phyloP scores from a whole-genome alignment of 1,140 invertebrate species.

The Drosophila funebris region DNA sequence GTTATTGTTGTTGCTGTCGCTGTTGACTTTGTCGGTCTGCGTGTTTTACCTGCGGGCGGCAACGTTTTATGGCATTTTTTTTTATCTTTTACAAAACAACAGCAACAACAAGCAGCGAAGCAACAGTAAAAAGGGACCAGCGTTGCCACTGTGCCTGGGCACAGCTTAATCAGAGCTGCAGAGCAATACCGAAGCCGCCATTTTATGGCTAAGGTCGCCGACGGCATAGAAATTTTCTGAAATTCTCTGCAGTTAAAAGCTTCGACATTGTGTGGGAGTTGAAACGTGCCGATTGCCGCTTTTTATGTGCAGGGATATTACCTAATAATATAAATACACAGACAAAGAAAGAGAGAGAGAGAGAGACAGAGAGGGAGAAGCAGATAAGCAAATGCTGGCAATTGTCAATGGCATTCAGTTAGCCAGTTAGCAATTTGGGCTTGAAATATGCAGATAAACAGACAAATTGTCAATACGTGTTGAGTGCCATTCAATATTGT shows the following conservation, averaged over 20 bases:
- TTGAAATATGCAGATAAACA: background rate
- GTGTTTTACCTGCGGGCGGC: slow-evolving; percentile 66
- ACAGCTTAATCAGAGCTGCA: slow-evolving; percentile 42
- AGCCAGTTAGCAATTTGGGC: background rate
- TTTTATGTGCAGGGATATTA: slow-evolving; percentile 29
- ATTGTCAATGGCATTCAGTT: slow-evolving; percentile 43
- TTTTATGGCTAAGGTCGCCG: slow-evolving; percentile 70
- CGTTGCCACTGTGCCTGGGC: slow-evolving; percentile 41
- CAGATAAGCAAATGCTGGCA: slow-evolving; percentile 60
- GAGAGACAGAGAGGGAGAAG: no score
- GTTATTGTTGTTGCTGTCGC: slow-evolving; percentile 30
- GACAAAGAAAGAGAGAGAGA: background rate
- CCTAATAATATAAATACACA: slow-evolving; percentile 6
- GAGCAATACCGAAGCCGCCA: slow-evolving; percentile 53
- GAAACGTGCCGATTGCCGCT: slow-evolving; percentile 69
- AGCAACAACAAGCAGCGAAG: background rate
- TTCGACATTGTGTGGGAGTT: slow-evolving; percentile 14
- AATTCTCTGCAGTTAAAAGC: slow-evolving; percentile 32
- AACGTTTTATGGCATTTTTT: slow-evolving; percentile 74
- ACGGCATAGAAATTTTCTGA: slow-evolving; percentile 31
- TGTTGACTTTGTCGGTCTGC: slow-evolving; percentile 66
- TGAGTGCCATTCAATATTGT: slow-evolving; percentile 30
- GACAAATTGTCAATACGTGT: slow-evolving; percentile 24
- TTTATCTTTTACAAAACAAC: slow-evolving; percentile 14
- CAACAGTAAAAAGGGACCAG: slow-evolving; percentile 19